phyloP scores from a whole-genome alignment of 2,888 invertebrate genomes.

The Dryomyza anilis region DNA sequence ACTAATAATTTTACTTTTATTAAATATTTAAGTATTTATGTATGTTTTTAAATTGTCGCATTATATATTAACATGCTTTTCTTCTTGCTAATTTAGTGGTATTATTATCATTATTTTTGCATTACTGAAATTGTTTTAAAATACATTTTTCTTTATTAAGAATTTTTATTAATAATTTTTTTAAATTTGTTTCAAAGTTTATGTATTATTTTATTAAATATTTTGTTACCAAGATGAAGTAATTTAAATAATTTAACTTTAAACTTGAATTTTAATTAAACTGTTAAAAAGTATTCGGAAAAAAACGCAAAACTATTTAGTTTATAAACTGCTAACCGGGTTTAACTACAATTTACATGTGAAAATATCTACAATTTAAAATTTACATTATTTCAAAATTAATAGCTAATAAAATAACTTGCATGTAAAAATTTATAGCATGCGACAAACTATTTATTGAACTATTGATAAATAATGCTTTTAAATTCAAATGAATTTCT shows the following conservation, averaged over 20 bases:
- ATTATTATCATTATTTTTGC: neutral
- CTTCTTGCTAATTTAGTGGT: neutral
- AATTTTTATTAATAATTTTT: neutral
- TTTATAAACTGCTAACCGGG: too few species aligned
- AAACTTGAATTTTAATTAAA: too few species aligned
- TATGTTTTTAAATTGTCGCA: neutral
- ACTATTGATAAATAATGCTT: too few species aligned
- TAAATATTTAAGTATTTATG: neutral
- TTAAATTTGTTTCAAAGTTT: neutral
- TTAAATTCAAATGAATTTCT: too few species aligned
- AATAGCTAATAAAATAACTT: too few species aligned
- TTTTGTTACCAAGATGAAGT: neutral
- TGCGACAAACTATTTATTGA: too few species aligned
- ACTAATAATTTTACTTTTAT: neutral
- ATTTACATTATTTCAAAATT: neutral
- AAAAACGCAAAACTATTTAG: neutral
- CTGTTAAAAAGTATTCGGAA: too few species aligned
- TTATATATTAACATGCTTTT: neutral
- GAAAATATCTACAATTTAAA: neutral
- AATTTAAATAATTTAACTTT: too few species aligned
- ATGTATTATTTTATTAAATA: neutral
- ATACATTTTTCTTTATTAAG: too few species aligned
- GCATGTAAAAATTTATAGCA: too few species aligned
- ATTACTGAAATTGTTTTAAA: neutral
- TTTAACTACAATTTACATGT: neutral